Conservation (phyloP, 2,797 vertebrate genomes). For the Morus bassanus region DNA sequence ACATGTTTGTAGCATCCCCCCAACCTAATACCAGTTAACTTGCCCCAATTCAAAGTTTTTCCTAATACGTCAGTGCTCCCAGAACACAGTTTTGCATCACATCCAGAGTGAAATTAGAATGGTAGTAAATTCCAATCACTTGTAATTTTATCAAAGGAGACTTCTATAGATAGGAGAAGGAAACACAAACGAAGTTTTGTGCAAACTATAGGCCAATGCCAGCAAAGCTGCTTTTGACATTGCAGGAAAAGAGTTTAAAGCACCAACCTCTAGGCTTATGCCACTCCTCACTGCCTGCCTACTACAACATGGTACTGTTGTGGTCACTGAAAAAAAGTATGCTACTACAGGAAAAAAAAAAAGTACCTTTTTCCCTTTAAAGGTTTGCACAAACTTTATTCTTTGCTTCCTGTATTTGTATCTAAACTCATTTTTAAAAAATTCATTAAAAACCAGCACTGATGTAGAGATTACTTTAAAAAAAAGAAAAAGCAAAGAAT, state of each 20-base stretch:
- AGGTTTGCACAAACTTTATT: constrained; percentile 33
- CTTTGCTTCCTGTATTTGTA: constrained; percentile 39
- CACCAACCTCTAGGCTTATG: neutral
- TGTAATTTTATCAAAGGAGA: neutral
- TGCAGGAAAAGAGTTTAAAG: neutral
- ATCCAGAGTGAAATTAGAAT: neutral
- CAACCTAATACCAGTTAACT: neutral
- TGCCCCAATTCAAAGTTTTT: neutral
- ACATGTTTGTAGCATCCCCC: neutral
- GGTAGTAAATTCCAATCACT: neutral
- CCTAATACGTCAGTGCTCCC: neutral
- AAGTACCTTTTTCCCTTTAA: neutral
- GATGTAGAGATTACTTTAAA: neutral
- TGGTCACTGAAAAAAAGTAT: neutral
- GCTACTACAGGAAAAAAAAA: neutral
- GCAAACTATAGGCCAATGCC: neutral
- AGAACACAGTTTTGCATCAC: neutral
- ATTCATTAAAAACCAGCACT: constrained; percentile 9
- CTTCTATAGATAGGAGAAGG: neutral
- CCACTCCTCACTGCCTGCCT: neutral
- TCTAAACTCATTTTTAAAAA: neutral
- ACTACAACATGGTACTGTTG: neutral
- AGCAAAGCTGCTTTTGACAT: neutral
- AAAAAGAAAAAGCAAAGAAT: constrained; percentile 58
- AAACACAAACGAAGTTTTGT: neutral